These are phyloP conservation scores for Pantala flavescens DNA, from an alignment of 1,140 invertebrate genomes.

Conservation along the genomic window DNA sequence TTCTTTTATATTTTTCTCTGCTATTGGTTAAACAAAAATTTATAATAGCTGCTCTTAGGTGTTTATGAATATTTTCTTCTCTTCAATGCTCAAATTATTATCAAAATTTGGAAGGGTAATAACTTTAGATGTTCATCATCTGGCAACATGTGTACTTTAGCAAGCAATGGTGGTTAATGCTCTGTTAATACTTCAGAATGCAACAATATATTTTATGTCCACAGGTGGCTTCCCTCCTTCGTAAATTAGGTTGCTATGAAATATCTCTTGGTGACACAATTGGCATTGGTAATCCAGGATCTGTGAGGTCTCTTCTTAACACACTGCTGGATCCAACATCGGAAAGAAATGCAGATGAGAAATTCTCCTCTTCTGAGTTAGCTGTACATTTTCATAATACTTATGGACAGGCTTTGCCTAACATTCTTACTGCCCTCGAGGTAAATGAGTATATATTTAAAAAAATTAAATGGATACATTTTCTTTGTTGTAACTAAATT, in stretches of 20 bases:
- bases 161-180: too few species aligned
- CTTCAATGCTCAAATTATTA: too few species aligned
- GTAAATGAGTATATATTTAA: slow-evolving; percentile 32
- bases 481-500: too few species aligned
- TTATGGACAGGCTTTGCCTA: slow-evolving; percentile 91
- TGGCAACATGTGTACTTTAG: too few species aligned
- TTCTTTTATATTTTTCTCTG: too few species aligned
- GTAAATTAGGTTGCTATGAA: slow-evolving; percentile 85
- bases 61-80: too few species aligned
- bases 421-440: slow-evolving; percentile 78
- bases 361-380: slow-evolving; percentile 50
- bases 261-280: slow-evolving; percentile 96
- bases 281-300: slow-evolving; percentile 84
- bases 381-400: slow-evolving; percentile 98
- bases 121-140: too few species aligned
- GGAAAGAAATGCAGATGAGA: background rate
- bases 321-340: slow-evolving; percentile 54
- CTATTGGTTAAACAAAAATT: too few species aligned
- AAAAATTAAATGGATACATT: too few species aligned
- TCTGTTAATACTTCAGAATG: too few species aligned
- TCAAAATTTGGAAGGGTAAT: too few species aligned
- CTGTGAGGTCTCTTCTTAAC: slow-evolving; percentile 62
- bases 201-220: slow-evolving; percentile 38
- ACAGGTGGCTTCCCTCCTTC: slow-evolving; percentile 45
- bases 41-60: too few species aligned